Conservation (phyloP, 2,113 vertebrate genomes). For the Numida meleagris region DNA sequence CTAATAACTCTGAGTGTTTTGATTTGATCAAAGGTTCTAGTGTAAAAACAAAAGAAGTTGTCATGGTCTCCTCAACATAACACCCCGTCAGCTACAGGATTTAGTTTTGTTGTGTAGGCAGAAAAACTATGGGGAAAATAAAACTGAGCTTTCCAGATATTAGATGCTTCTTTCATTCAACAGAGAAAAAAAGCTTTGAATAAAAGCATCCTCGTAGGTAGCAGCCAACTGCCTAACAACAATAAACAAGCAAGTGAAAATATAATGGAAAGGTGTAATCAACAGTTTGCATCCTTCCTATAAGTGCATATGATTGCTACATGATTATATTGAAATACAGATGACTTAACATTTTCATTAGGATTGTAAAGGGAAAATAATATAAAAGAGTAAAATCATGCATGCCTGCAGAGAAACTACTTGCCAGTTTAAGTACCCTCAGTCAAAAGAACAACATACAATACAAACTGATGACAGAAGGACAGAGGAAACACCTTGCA, state of each 20-base stretch:
- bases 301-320: background rate
- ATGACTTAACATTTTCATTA: background rate
- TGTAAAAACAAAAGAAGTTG: constrained; percentile 35
- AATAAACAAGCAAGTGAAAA: background rate
- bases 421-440: background rate
- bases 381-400: background rate
- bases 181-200: background rate
- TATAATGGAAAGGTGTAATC: background rate
- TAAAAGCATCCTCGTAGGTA: background rate
- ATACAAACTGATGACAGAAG: background rate
- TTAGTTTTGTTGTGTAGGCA: constrained; percentile 18
- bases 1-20: constrained; percentile 35
- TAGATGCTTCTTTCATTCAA: background rate
- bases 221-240: background rate
- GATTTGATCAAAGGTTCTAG: constrained; percentile 26
- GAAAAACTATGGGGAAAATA: constrained; percentile 2
- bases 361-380: background rate
- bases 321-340: background rate
- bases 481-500: background rate
- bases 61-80: constrained; percentile 19
- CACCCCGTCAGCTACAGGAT: background rate
- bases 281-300: background rate
- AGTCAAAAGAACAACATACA: background rate
- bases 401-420: background rate
- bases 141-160: constrained; percentile 20